These are phyloP conservation scores for Athalia circularis DNA, from an alignment of 2,888 invertebrate species.

Conservation along the genomic window DNA sequence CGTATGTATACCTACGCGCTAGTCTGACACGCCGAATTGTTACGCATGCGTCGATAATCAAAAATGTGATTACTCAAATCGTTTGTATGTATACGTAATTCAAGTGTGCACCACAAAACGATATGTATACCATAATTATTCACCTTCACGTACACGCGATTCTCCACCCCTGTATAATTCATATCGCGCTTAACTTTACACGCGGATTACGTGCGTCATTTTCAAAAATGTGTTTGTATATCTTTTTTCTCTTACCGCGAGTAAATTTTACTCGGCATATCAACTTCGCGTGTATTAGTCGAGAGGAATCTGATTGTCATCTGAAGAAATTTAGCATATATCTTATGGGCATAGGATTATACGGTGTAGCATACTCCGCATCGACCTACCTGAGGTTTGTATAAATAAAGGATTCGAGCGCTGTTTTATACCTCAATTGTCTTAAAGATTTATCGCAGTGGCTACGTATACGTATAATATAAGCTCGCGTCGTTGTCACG, in stretches of 20 bases:
- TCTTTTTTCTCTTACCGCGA: no score
- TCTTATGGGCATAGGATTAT: not conserved
- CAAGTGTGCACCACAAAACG: no score
- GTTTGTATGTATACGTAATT: not conserved
- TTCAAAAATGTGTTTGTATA: no score
- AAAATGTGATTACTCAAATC: not conserved
- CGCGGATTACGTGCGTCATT: no score
- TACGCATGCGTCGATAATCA: not conserved
- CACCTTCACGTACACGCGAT: no score
- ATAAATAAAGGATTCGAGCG: not conserved
- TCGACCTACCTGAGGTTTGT: not conserved
- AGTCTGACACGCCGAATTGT: not conserved
- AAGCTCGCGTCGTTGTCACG: not conserved
- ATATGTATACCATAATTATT: no score
- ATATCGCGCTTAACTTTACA: no score
- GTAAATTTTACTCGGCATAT: no score
- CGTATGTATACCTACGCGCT: no score
- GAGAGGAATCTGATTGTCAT: not conserved
- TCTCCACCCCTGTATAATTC: no score
- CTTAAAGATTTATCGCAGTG: constrained; percentile 25
- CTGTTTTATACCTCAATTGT: constrained; percentile 35
- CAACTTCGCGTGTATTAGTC: no score
- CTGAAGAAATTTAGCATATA: constrained; percentile 3
- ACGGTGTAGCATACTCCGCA: not conserved
- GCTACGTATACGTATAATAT: not conserved